Conservation (phyloP, 64 coral and sea anemone genomes). For the Stylophora pistillata region DNA sequence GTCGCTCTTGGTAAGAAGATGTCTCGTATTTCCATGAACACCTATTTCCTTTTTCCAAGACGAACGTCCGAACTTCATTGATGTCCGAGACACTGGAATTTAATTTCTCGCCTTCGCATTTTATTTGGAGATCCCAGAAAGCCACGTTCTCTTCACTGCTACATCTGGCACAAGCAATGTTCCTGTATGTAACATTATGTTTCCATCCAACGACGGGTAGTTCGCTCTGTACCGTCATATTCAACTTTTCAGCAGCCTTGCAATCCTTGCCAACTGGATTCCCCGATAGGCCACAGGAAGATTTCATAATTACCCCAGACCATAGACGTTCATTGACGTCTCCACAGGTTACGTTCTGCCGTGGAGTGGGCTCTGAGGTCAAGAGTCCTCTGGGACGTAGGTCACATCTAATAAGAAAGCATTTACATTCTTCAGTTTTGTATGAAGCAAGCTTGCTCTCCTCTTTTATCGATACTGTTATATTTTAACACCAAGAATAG, state of each 20-base stretch:
- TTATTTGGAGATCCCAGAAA: background rate
- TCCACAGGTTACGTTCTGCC: too few species aligned
- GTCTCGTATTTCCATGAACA: background rate
- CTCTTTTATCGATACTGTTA: too few species aligned
- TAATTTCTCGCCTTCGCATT: too few species aligned
- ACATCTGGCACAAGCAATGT: conserved; percentile 4
- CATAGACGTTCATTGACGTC: too few species aligned
- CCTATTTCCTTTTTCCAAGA: background rate
- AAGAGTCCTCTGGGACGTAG: too few species aligned
- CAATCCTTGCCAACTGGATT: background rate
- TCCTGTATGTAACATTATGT: background rate
- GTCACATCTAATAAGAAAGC: too few species aligned
- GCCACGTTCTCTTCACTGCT: background rate
- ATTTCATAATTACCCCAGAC: background rate
- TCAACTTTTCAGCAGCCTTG: background rate
- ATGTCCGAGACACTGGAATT: background rate
- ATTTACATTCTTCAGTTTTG: too few species aligned
- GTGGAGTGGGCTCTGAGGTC: too few species aligned
- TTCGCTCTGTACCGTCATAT: background rate
- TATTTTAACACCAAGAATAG: too few species aligned
- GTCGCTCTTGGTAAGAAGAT: background rate
- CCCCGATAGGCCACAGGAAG: background rate
- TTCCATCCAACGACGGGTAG: background rate
- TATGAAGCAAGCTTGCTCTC: too few species aligned
- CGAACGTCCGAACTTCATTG: background rate